A percentile compares a stretch with the other conserved stretches of the same genome.
Conservation (phyloP, 92 coral and sea anemone genomes). For the Epizoanthus ramosus region DNA sequence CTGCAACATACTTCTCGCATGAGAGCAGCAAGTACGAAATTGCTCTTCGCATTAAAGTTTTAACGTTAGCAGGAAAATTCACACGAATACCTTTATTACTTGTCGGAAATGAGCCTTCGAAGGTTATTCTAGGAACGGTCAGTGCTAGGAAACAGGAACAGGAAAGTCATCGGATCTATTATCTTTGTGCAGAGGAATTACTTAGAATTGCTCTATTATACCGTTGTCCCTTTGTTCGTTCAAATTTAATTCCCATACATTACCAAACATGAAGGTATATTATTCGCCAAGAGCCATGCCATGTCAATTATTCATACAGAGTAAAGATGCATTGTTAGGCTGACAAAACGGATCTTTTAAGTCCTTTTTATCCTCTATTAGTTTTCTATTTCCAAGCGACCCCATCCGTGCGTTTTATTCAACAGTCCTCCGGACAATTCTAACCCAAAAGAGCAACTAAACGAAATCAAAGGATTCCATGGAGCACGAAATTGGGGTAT, state of each 20-base stretch:
- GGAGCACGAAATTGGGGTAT: neutral
- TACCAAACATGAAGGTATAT: constrained; percentile 61
- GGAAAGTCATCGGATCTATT: neutral
- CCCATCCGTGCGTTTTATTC: neutral
- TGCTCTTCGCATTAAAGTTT: constrained; percentile 30
- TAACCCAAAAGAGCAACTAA: neutral
- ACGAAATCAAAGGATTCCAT: constrained; percentile 1
- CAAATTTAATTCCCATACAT: constrained; percentile 35
- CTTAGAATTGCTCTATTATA: neutral
- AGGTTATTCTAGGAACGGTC: neutral
- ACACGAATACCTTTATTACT: neutral
- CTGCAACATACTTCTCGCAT: constrained; percentile 76
- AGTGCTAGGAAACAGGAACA: neutral
- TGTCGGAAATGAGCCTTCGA: neutral
- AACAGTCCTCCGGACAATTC: neutral
- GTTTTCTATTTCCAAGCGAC: neutral
- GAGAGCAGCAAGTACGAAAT: constrained; percentile 52
- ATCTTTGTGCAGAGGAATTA: neutral
- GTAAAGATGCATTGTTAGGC: constrained; percentile 28
- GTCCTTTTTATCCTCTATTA: constrained; percentile 1
- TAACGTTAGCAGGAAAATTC: constrained; percentile 34
- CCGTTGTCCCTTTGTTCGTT: constrained; percentile 31
- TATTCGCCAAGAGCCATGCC: constrained; percentile 81
- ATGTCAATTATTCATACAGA: constrained; percentile 89
- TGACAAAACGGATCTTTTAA: constrained; percentile 11